Evolutionary conservation across 1,140 invertebrate species (phyloP).

Genomic region (Aphidius ervi): DNA sequence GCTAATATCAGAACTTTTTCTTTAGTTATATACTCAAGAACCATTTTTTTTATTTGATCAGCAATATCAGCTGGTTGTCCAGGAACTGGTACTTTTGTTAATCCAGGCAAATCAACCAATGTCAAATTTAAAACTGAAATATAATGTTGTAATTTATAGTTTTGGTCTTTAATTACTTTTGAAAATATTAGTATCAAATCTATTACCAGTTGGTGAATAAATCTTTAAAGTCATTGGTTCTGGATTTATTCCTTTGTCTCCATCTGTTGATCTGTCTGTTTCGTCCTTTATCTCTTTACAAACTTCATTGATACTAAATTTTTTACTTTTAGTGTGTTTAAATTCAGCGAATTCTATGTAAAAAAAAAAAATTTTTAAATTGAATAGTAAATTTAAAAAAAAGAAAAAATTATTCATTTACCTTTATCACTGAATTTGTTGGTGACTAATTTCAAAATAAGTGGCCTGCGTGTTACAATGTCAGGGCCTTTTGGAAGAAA

Average conservation of each 20-base stretch:
- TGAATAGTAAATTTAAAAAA: too few relatives aligned
- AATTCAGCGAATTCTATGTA: conserved; percentile 94
- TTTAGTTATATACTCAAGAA: conserved; percentile 89
- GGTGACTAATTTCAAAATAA: conserved; percentile 95
- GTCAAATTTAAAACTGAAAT: conserved; percentile 90
- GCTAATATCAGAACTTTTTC: conserved; percentile 93
- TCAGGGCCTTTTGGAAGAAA: conserved; percentile 94
- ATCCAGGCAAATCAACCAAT: conserved; percentile 90
- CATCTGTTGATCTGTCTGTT: conserved; percentile 95
- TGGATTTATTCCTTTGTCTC: conserved; percentile 98
- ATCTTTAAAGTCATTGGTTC: conserved; percentile 98
- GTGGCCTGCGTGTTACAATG: conserved; percentile 95
- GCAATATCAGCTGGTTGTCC: conserved; percentile 94
- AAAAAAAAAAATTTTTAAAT: conserved; percentile 26
- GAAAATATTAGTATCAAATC: too few relatives aligned
- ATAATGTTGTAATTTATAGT: too few relatives aligned
- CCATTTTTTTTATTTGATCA: conserved; percentile 89
- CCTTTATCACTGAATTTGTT: conserved; percentile 69
- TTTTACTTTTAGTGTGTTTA: conserved; percentile 96
- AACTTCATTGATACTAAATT: conserved; percentile 92
- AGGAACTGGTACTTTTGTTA: conserved; percentile 93
- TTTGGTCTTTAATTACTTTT: too few relatives aligned
- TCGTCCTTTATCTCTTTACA: conserved; percentile 96
- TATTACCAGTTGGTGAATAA: conserved; percentile 95
- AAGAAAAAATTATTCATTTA: conserved; percentile 11